Percentiles rank a stretch among this genome's conserved stretches.
These are phyloP conservation scores for Pituophis catenifer DNA, from an alignment of 2,113 vertebrate genomes.

Conservation along the genomic window DNA sequence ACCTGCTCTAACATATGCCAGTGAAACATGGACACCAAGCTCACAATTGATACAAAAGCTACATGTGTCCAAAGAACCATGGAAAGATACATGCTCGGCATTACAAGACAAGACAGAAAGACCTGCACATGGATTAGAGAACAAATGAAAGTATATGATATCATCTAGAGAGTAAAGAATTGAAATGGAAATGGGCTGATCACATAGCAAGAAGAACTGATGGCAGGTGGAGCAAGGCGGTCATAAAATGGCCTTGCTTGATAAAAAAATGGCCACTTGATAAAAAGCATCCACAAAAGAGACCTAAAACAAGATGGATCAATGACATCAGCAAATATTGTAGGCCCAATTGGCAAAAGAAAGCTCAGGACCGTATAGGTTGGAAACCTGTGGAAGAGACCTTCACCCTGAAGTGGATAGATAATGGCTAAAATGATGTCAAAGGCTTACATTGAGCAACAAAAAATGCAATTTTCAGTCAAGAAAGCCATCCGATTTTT, in stretches of 20 bases:
- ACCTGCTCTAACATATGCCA: background rate
- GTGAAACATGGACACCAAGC: background rate
- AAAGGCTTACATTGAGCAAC: constrained; percentile 20
- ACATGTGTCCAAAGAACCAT: background rate
- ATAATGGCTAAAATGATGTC: background rate
- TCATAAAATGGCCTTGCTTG: background rate
- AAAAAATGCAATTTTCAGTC: constrained; percentile 33
- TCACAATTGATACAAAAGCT: background rate
- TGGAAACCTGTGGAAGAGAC: background rate
- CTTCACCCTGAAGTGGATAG: background rate
- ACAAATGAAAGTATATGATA: background rate
- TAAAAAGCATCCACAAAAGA: background rate
- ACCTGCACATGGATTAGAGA: background rate
- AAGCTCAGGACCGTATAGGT: background rate
- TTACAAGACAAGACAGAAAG: background rate
- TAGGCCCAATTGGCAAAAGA: background rate
- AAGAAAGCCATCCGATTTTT: constrained; percentile 33
- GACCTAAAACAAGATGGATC: background rate
- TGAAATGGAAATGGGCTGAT: background rate
- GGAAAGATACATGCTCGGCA: background rate
- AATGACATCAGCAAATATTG: background rate
- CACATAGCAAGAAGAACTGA: background rate
- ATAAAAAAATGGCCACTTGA: background rate
- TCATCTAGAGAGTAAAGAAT: background rate
- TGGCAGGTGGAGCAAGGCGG: background rate